Evolutionary conservation across 2,113 vertebrate genomes (phyloP).

Genomic region (Anas platyrhynchos): DNA sequence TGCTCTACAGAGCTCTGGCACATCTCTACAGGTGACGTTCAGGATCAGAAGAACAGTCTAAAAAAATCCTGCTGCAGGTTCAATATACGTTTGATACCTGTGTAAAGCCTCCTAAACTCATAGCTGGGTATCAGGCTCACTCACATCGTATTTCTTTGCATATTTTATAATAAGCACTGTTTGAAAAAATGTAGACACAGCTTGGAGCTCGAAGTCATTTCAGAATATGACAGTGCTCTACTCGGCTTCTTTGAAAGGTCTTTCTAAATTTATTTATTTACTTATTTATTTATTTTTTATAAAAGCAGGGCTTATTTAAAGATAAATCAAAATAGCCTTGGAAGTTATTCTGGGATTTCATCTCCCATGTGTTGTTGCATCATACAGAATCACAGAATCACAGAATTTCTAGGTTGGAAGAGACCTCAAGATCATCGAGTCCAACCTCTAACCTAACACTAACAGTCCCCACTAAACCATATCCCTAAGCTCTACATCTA

Average conservation of each 20-base stretch:
- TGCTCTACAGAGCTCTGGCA: neutral
- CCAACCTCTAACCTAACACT: too few relatives aligned
- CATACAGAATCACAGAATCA: too few relatives aligned
- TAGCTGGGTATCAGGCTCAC: neutral
- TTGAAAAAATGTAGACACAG: neutral
- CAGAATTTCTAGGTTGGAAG: too few relatives aligned
- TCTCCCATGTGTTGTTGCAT: constrained; percentile 40
- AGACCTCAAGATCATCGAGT: too few relatives aligned
- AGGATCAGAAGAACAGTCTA: neutral
- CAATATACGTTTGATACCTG: neutral
- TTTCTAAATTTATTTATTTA: neutral
- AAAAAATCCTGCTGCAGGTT: neutral
- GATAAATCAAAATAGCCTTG: constrained; percentile 57
- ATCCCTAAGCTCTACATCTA: too few relatives aligned
- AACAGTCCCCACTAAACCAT: too few relatives aligned
- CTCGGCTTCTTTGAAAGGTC: neutral
- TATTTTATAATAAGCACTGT: neutral
- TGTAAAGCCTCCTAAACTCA: neutral
- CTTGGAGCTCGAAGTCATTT: neutral
- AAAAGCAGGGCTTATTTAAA: constrained; percentile 36
- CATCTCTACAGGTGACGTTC: neutral
- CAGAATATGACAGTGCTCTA: neutral
- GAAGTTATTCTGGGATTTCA: constrained; percentile 53
- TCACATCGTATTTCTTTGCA: neutral
- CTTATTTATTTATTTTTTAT: neutral